Evolutionary conservation across 2,888 invertebrate genomes (phyloP).

Genomic region (Pristionchus japonicus): DNA sequence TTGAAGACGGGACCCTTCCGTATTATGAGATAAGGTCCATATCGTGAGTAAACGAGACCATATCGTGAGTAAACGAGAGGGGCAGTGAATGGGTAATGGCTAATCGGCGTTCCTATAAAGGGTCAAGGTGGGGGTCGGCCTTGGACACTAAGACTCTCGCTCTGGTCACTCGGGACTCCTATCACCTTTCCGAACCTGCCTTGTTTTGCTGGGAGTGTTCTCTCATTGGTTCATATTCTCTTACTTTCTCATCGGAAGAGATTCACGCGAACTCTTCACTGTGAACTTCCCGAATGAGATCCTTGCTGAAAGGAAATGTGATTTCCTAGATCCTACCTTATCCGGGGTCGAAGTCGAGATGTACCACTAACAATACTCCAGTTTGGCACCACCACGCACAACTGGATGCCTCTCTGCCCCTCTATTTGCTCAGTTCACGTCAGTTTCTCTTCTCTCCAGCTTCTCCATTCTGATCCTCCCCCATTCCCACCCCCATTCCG

Average conservation of each 20-base stretch:
- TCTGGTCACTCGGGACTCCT: not conserved
- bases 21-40: too few relatives aligned
- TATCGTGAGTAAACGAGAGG: not conserved
- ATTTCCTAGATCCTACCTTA: not conserved
- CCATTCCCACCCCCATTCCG: not conserved
- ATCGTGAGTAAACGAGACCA: too few relatives aligned
- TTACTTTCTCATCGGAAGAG: too few relatives aligned
- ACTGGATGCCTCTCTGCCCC: not conserved
- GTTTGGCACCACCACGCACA: not conserved
- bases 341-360: too few relatives aligned
- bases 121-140: not conserved
- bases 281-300: too few relatives aligned
- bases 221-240: too few relatives aligned
- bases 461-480: not conserved
- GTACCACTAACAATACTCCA: too few relatives aligned
- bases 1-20: too few relatives aligned
- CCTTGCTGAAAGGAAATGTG: too few relatives aligned
- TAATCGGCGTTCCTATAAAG: not conserved
- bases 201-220: too few relatives aligned
- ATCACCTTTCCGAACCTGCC: not conserved
- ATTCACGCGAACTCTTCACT: too few relatives aligned
- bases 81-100: not conserved
- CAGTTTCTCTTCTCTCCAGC: not conserved
- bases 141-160: not conserved
- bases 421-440: constrained; percentile 32